A percentile compares a stretch with the other conserved stretches of the same genome.
Evolutionary conservation across 2,113 vertebrate genomes (phyloP).

Genomic region (Dendropsophus ebraccatus): DNA sequence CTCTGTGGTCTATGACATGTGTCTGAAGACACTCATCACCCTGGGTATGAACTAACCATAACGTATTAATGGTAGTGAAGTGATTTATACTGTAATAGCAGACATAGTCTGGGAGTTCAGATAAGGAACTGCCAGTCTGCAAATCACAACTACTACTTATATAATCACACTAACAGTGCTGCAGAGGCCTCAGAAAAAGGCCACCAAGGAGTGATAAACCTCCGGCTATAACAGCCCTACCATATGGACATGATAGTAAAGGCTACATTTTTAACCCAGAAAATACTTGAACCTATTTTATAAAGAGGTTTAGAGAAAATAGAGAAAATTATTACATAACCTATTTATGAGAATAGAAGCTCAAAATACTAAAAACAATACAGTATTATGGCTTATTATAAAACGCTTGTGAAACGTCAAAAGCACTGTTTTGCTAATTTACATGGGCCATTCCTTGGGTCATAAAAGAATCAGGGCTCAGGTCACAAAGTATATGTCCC

Average conservation of each 20-base stretch:
- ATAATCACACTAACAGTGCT: not conserved
- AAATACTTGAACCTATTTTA: too few relatives aligned
- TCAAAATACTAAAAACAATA: not conserved
- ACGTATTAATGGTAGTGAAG: conserved; percentile 9
- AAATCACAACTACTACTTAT: not conserved
- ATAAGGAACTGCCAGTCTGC: conserved; percentile 18
- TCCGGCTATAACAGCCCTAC: not conserved
- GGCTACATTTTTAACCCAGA: conserved; percentile 2
- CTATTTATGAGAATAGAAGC: not conserved
- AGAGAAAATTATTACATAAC: too few relatives aligned
- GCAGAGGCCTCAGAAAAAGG: not conserved
- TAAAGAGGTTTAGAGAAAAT: too few relatives aligned
- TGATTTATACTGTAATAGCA: conserved; percentile 9
- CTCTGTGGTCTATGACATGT: not conserved
- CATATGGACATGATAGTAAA: not conserved
- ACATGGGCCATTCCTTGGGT: too few relatives aligned
- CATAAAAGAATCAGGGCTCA: too few relatives aligned
- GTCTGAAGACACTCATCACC: not conserved
- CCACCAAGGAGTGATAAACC: not conserved
- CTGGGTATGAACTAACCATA: not conserved
- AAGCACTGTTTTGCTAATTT: too few relatives aligned
- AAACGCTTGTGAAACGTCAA: too few relatives aligned
- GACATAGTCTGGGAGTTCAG: conserved; percentile 16
- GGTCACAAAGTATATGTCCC: too few relatives aligned
- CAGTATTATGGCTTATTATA: too few relatives aligned